Evolutionary conservation across 2,797 vertebrate genomes (phyloP), one percentile per base, ranked within the genome.

Genomic region (Chaenodraco wilsoni): DNA sequence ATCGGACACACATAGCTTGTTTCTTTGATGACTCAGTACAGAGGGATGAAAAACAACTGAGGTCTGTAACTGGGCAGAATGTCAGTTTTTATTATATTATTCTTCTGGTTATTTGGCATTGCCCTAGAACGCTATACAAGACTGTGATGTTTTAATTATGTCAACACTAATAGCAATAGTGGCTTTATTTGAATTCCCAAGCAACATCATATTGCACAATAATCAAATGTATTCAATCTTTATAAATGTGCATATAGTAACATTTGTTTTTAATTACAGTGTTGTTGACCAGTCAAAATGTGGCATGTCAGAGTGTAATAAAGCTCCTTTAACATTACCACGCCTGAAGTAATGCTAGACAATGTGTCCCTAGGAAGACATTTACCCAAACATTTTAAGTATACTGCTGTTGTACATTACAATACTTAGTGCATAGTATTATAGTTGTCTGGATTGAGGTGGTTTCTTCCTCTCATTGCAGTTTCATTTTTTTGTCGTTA

Each of bases 111-210:
- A 23, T 67, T 23, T 65, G 5, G 19, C 56, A 31, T 56, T 23
- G 6, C 48, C 41, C 51, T 62, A 37, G 33, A 15, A 57, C 76
- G 48, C 33, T 6, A 21, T 49, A 63, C 46, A 17, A 7, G 44
- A 57, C 27, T 67, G 31, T 65, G 19, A 27, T 27, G 45, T 37
- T 83, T 77, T 49, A 27, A 48, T 46, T 76, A 65, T 73, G 33
- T 75, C 59, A 81, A 59, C 19, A 44, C 54, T 54, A 40, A 62
- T 19, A 59, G 9, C 17, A 48, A 68, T 27, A 27, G 27, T 27
- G 27, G 27, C 27, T 74, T 3, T 1, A 62, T 65, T 73, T 21
- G 4, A 40, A 78, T 68, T 52, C 11, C 62, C 5, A 19, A 7
- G 7, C 9, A 44, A 71, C 58, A 72, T 40, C 16, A 52, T 79